phyloP scores from a whole-genome alignment of 2,888 invertebrate genomes.

The Cataglyphis albicans region DNA sequence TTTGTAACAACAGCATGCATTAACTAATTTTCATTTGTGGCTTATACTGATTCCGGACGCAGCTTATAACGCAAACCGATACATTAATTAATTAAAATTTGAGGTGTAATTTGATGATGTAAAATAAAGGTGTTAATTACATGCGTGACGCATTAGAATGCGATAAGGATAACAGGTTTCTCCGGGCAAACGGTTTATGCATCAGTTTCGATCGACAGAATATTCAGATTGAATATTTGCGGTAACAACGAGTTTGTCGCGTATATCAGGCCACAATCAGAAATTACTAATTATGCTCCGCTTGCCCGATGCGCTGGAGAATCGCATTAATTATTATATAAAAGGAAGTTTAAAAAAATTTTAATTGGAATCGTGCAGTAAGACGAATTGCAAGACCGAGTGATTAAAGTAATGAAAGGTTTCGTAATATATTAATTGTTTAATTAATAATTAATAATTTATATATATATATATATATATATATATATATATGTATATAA shows the following conservation, averaged over 20 bases:
- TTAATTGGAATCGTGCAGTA: not conserved
- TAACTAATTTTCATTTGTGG: slow-evolving; percentile 36
- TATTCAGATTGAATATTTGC: slow-evolving; percentile 27
- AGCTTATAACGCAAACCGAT: not conserved
- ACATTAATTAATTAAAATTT: slow-evolving; percentile 53
- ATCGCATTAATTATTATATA: slow-evolving; percentile 2
- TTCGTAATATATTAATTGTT: not conserved
- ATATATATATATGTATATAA: too few species aligned
- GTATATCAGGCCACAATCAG: not conserved
- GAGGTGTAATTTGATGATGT: slow-evolving; percentile 12
- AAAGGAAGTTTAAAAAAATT: not conserved
- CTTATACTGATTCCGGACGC: not conserved
- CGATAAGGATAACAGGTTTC: not conserved
- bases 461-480: too few species aligned
- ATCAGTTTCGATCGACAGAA: not conserved
- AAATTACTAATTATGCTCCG: slow-evolving; percentile 11
- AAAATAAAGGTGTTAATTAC: slow-evolving; percentile 28
- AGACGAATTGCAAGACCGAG: too few species aligned
- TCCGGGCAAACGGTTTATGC: not conserved
- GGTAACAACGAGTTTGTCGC: not conserved
- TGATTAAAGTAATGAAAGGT: too few species aligned
- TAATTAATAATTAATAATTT: not conserved
- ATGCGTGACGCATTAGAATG: slow-evolving; percentile 8
- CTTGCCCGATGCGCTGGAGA: not conserved
- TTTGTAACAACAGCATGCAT: not conserved